Evolutionary conservation across 2,797 vertebrate genomes (phyloP).

Genomic region (Rhynchonycteris naso): DNA sequence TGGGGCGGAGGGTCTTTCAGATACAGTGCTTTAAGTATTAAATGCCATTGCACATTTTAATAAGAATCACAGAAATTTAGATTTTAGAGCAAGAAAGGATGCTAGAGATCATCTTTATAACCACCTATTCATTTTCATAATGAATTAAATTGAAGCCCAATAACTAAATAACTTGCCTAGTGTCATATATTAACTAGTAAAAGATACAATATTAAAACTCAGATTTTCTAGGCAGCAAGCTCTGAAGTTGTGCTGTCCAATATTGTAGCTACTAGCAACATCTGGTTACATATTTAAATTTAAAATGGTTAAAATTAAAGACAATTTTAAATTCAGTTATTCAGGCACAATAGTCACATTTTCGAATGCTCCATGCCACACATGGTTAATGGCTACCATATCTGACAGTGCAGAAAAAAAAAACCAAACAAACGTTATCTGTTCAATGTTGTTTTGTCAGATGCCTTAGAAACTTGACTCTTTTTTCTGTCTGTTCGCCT

Average conservation of each 20-base stretch:
- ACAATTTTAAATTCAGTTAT: slow-evolving; percentile 48
- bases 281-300: slow-evolving; percentile 16
- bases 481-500: neutral
- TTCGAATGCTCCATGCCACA: slow-evolving; percentile 12
- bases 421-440: neutral
- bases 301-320: slow-evolving; percentile 60
- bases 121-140: slow-evolving; percentile 32
- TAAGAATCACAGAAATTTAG: slow-evolving; percentile 38
- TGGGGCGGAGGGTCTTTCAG: neutral
- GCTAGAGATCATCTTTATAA: neutral
- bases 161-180: slow-evolving; percentile 32
- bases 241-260: slow-evolving; percentile 18
- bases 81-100: neutral
- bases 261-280: neutral
- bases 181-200: neutral
- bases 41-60: slow-evolving; percentile 3
- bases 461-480: neutral
- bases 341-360: neutral
- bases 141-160: slow-evolving; percentile 31
- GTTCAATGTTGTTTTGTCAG: neutral
- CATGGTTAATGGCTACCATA: neutral
- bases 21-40: slow-evolving; percentile 39
- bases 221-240: slow-evolving; percentile 35
- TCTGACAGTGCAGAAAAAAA: neutral
- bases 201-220: slow-evolving; percentile 25